These are phyloP conservation scores for Dipus sagitta DNA, from an alignment of 2,797 vertebrate species.

Conservation along the genomic window DNA sequence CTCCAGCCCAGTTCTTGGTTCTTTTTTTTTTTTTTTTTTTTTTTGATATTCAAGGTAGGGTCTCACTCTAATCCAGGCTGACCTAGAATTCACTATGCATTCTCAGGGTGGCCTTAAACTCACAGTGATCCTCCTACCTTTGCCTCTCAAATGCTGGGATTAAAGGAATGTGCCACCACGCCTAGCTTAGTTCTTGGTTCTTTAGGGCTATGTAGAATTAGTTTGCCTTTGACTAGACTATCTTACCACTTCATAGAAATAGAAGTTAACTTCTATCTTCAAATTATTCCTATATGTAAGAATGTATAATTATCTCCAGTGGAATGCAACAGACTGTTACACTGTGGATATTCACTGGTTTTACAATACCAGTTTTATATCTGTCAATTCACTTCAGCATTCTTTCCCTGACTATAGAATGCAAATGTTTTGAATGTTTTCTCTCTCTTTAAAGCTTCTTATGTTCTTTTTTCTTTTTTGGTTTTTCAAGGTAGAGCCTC, in stretches of 20 bases:
- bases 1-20: too few species aligned
- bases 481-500: too few species aligned
- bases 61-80: too few species aligned
- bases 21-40: too few species aligned
- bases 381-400: conserved; percentile 42
- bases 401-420: conserved; percentile 10
- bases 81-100: too few species aligned
- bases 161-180: too few species aligned
- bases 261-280: neutral
- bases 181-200: neutral
- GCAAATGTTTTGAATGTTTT: conserved; percentile 4
- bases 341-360: neutral
- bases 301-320: conserved; percentile 43
- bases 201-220: neutral
- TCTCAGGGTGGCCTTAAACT: too few species aligned
- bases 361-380: conserved; percentile 20
- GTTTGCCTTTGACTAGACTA: conserved; percentile 36
- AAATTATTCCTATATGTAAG: conserved; percentile 40
- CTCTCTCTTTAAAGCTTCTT: too few species aligned
- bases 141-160: too few species aligned
- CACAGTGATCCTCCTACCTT: too few species aligned
- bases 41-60: too few species aligned
- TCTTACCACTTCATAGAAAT: conserved; percentile 35
- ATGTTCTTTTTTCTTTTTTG: too few species aligned
- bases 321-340: neutral